Conservation (phyloP, 2,888 invertebrate species). For the Tetragonisca angustula region DNA sequence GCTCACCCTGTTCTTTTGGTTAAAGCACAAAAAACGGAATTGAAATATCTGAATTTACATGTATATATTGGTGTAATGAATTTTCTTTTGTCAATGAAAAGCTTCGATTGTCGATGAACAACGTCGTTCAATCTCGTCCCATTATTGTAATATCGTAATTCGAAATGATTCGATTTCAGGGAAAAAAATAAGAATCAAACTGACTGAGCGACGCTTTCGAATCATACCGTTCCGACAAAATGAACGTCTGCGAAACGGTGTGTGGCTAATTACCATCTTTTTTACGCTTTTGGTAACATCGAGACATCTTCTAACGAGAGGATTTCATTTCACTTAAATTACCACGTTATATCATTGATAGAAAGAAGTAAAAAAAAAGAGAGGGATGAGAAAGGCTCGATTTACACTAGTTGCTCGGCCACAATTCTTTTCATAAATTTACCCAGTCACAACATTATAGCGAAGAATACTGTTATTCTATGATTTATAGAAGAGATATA, state of each 20-base stretch:
- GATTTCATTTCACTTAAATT: constrained; percentile 13
- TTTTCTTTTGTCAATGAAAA: constrained; percentile 9
- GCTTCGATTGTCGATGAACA: constrained; percentile 36
- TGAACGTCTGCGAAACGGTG: not conserved
- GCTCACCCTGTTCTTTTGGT: not conserved
- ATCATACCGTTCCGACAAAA: constrained; percentile 4
- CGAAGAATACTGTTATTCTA: not conserved
- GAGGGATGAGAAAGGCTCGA: not conserved
- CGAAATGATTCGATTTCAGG: not conserved
- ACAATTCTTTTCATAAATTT: not conserved
- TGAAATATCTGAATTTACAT: constrained; percentile 1
- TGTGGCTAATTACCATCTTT: constrained; percentile 15
- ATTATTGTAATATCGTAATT: constrained; percentile 22
- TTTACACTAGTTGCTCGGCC: not conserved
- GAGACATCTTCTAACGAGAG: constrained; percentile 5
- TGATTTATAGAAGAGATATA: not conserved
- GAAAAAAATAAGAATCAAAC: constrained; percentile 13
- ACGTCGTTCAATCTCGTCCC: constrained; percentile 28
- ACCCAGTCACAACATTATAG: not conserved
- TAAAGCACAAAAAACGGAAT: not conserved
- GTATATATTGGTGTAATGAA: not conserved
- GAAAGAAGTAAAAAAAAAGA: not conserved
- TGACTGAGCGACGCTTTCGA: constrained; percentile 2
- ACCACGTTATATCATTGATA: not conserved
- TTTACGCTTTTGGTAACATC: constrained; percentile 35